Percentiles rank a stretch among this genome's conserved stretches.
These are phyloP conservation scores for Melopsittacus undulatus DNA, from an alignment of 2,797 vertebrate species.

Conservation along the genomic window DNA sequence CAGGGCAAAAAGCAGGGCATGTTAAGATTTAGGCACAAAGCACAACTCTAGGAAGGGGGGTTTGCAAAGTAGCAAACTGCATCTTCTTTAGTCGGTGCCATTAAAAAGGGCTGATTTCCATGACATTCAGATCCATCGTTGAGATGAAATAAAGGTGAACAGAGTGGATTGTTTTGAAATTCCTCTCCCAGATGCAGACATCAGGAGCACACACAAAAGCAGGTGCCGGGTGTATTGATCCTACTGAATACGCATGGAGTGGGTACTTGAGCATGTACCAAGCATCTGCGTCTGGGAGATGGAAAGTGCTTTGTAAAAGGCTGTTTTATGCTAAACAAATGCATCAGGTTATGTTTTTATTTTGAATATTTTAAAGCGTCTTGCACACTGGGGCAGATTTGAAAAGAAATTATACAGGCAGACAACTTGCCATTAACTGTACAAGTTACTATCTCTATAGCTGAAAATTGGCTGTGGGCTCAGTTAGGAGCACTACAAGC, in stretches of 20 bases:
- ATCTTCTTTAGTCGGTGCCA: background rate
- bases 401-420: conserved; percentile 10
- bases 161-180: conserved; percentile 2
- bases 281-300: conserved; percentile 24
- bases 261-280: conserved; percentile 52
- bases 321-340: conserved; percentile 40
- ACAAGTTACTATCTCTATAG: background rate
- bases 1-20: background rate
- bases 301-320: background rate
- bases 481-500: background rate
- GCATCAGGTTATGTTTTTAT: conserved; percentile 54
- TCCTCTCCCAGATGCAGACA: conserved; percentile 24
- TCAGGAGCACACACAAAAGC: conserved; percentile 45
- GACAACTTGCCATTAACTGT: background rate
- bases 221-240: conserved; percentile 40
- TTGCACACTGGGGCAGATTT: background rate
- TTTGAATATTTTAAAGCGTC: conserved; percentile 41
- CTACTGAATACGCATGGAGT: conserved; percentile 18
- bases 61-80: background rate
- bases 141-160: background rate
- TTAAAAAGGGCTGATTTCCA: background rate
- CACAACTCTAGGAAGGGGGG: background rate
- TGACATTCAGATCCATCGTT: background rate
- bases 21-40: background rate
- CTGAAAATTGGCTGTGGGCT: background rate